Conservation (phyloP, 30 jellyfish, hydroid and myxozoan genomes). For the Haliclystus octoradiatus region DNA sequence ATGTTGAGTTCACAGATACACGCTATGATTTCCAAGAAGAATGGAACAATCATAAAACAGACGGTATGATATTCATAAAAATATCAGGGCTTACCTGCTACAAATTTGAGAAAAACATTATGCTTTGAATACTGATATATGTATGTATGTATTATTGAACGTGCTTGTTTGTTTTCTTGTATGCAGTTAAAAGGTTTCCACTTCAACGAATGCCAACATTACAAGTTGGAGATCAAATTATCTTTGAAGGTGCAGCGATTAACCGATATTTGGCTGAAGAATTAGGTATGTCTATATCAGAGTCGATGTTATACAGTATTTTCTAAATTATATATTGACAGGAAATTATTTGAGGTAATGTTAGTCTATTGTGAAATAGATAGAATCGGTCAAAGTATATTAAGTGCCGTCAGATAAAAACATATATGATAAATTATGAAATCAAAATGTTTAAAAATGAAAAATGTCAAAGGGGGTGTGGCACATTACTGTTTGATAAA, state of each 20-base stretch:
- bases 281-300: not conserved
- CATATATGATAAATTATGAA: not conserved
- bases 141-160: too few species aligned
- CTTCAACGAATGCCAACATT: conserved; percentile 11
- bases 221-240: conserved; percentile 14
- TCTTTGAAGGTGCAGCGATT: conserved; percentile 15
- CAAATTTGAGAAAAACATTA: not conserved
- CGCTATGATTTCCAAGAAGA: not conserved
- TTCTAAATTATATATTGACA: too few species aligned
- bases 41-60: conserved; percentile 12
- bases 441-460: too few species aligned
- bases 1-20: conserved; percentile 31
- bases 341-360: too few species aligned
- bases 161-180: too few species aligned
- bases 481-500: too few species aligned
- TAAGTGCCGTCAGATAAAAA: not conserved
- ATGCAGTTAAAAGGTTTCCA: conserved; percentile 10
- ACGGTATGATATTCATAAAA: conserved; percentile 11
- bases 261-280: conserved; percentile 15
- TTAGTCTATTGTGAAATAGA: not conserved
- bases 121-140: too few species aligned
- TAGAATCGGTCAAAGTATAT: not conserved
- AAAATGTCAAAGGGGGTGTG: too few species aligned
- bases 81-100: too few species aligned
- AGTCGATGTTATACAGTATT: too few species aligned